These are phyloP conservation scores for Kryphioiulus occultus DNA, from an alignment of 2,888 invertebrate species.

Conservation along the genomic window DNA sequence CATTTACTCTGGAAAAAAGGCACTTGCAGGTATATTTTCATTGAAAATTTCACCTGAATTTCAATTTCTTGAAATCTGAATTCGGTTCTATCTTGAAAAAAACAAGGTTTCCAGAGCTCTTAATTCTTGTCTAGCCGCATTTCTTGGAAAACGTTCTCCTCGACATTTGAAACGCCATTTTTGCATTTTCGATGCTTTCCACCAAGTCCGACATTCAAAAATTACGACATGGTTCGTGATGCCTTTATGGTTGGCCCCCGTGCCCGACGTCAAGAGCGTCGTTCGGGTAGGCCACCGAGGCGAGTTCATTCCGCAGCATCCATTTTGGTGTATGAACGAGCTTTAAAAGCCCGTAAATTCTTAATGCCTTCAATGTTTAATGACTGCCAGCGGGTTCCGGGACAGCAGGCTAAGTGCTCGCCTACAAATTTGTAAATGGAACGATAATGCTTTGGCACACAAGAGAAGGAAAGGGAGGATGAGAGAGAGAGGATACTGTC, in stretches of 20 bases:
- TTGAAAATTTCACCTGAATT: too few relatives aligned
- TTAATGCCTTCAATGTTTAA: slow-evolving; percentile 51
- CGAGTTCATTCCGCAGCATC: slow-evolving; percentile 24
- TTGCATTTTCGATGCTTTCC: neutral
- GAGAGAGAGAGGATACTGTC: neutral
- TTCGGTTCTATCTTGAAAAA: too few relatives aligned
- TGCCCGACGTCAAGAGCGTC: neutral
- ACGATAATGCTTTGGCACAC: slow-evolving; percentile 47
- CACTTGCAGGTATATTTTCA: neutral
- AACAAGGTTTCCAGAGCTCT: too few relatives aligned
- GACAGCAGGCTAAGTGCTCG: slow-evolving; percentile 47
- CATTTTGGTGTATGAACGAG: slow-evolving; percentile 46
- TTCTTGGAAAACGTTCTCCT: too few relatives aligned
- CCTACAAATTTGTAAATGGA: slow-evolving; percentile 50
- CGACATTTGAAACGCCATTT: too few relatives aligned
- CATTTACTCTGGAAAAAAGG: neutral
- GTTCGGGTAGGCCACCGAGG: slow-evolving; percentile 20
- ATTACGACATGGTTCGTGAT: neutral
- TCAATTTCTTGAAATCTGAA: too few relatives aligned
- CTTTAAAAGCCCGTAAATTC: slow-evolving; percentile 51
- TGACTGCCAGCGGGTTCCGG: slow-evolving; percentile 47
- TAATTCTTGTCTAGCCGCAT: too few relatives aligned
- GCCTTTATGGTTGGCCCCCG: neutral
- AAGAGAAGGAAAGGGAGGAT: neutral
- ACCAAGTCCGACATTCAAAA: neutral